Base-by-base conservation (phyloP, 2,888 invertebrate species). In the Metalampra italica region DNA sequence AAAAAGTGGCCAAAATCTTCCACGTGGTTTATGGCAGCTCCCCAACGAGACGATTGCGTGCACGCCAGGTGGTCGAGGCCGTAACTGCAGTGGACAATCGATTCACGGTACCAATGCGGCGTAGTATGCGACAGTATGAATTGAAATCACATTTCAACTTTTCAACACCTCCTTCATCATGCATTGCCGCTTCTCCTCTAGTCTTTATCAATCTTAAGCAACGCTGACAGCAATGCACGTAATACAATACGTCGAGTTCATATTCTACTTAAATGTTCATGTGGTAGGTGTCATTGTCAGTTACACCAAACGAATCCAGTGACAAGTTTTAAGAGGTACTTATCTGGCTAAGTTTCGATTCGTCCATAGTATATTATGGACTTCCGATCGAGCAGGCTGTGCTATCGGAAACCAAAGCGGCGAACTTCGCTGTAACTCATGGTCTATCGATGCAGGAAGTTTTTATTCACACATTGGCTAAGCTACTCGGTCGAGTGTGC, bases 31-130 rank as follows among this genome's bases (percentile, higher is more conserved):
- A 22, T 22, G 22, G 5, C 2, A 22, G 5, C 22, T 66, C 66
- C 56, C 62, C 68, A 75, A 76, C 67, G 73, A 82, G 77, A 76
- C 73, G 77, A 78, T 86, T 82, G 84, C 83, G 82, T 87, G 85
- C 78, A 71, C 66, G 59, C 63, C 68, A 71, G 78, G 82, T 83
- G 82, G 84, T 76, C 84, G 85, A 82, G 80, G 82, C 71, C 78
- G 68, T 74, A 75, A 78, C 83, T 78, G 83, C 83, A 83, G 76
- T 77, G 81, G 80, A 78, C 83, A 84, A 85, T 87, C 83, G 84
- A 87, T 86, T 85, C 83, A 74, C 62, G 61, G 79, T 80, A 84
- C 80, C 75, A 78, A 84, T 81, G 82, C 82, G 79, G 81, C 76
- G 78, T 75, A 73, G 71, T 77, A 78, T 83, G 82, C 82, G 82